phyloP scores from a whole-genome alignment of 2,888 invertebrate genomes.

The Monopis laevigella region DNA sequence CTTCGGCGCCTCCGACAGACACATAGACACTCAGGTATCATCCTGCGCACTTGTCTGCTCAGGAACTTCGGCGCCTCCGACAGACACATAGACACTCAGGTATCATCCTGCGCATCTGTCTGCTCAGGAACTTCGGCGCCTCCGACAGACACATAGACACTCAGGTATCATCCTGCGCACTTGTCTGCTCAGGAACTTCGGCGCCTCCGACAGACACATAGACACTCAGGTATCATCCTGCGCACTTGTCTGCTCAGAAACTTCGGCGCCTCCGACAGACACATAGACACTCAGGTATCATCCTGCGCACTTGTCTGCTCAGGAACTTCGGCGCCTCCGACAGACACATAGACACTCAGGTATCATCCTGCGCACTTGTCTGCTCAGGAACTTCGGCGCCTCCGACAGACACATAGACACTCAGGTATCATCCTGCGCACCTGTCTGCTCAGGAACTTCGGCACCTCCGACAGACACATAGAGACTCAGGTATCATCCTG shows the following conservation, averaged over 20 bases:
- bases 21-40: too few species aligned
- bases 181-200: background rate
- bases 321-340: too few species aligned
- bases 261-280: constrained; percentile 73
- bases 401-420: too few species aligned
- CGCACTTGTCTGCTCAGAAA: constrained; percentile 92
- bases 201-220: too few species aligned
- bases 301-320: background rate
- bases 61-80: constrained; percentile 83
- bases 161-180: background rate
- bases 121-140: too few species aligned
- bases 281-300: constrained; percentile 3
- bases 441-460: constrained; percentile 92
- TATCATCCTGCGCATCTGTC: background rate
- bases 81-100: constrained; percentile 8
- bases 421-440: constrained; percentile 91
- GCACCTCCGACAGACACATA: constrained; percentile 52
- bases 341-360: background rate
- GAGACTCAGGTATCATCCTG: background rate
- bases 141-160: background rate
- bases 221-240: constrained; percentile 92
- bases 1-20: constrained; percentile 56
- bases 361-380: background rate
- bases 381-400: background rate
- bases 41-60: constrained; percentile 90